Evolutionary conservation across 1,140 invertebrate species (phyloP), one percentile per base, ranked within the genome.

Genomic region (Conus ventricosus): DNA sequence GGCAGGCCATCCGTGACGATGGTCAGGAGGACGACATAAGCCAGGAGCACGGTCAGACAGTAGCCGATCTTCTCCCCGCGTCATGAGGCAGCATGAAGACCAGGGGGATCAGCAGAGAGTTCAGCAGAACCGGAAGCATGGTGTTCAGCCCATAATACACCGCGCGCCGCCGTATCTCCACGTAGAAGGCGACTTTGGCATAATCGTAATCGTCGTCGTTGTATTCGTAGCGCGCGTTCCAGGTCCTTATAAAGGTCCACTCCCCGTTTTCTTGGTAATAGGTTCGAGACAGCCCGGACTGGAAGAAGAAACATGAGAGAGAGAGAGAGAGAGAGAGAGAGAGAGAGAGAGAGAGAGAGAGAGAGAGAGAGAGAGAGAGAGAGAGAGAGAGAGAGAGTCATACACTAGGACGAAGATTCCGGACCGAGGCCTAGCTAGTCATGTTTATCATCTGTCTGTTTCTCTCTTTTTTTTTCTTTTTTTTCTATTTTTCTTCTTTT

Each of bases 31-130:
- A 92, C 91, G 63, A 91, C 91, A 27, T 89, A 87, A 3, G 91
- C 90, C 39, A 92, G 88, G 5, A 92, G 85, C 17, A 89, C 88
- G 17, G 91, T 92, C 75, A 92, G 51, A 15, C 86, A 88, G 86
- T 90, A 92, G 55, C 89, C 85, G 20, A 92, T 89, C 85, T 91
- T 92, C 84, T 92, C 92, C 25, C 92, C 92, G 89, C 89, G 15
- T 92, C 92, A 23, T 85, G 53, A 51, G 92, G 92, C 27, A 92
- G 75, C 23, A 92, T 23, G 85, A 92, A 92, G 8, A 85, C 87
- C 27, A 92, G 10, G 8, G 86, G 75, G 54, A 81, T 92, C 57
- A 92, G 80, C 23, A 91, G 54, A 13, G 90, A 89, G 20, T 84
- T 89, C 4, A 92, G 51, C 27, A 91, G 86, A 0, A 92, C 88